Evolutionary conservation across 1,140 invertebrate genomes (phyloP), one percentile per base, ranked within the genome.

Genomic region (Bombus superbus): DNA sequence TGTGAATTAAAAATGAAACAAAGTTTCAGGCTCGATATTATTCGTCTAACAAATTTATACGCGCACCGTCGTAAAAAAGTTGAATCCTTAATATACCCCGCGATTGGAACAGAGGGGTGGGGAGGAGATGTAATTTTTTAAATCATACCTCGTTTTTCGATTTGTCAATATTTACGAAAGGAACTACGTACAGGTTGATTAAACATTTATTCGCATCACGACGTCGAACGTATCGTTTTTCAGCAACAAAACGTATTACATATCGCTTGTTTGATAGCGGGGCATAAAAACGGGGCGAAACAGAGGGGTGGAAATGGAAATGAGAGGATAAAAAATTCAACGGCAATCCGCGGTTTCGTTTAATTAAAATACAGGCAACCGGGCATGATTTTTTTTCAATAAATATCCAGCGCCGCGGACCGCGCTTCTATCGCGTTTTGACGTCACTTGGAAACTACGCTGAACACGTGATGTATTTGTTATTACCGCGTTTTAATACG

Each of bases 271-370:
- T 72, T 72, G 69, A 72, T n/a, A 71, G 59, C 38, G 68, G n/a
- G 13, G 6, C 15, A 66, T 32, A 18, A 66, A 66, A 66, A 15
- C 15, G 1, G 18, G 1, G 18, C 9, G 8, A 25, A 10, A 40
- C 18, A 38, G 6, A 68, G 32, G 10, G 11, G 13, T 15, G 69
- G 38, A 42, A 72, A 72, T 72, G 69, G 69, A 72, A 72, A 72
- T 72, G 69, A 42, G 69, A 72, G 35, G 10, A 72, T 72, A 72
- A 72, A 72, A 72, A 72, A 72, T 72, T 72, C 40, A 72, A 42
- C 69, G 69, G 25, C 40, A 42, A 28, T 72, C 69, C 69, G 35
- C 38, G 11, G 38, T 42, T 72, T 42, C 40, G 69, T 72, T 72
- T 72, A 72, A 72, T 72, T 72, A 72, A 72, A 72, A 72, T 42